Base-by-base conservation (phyloP, 2,888 invertebrate species). In the Meteorus colon region DNA sequence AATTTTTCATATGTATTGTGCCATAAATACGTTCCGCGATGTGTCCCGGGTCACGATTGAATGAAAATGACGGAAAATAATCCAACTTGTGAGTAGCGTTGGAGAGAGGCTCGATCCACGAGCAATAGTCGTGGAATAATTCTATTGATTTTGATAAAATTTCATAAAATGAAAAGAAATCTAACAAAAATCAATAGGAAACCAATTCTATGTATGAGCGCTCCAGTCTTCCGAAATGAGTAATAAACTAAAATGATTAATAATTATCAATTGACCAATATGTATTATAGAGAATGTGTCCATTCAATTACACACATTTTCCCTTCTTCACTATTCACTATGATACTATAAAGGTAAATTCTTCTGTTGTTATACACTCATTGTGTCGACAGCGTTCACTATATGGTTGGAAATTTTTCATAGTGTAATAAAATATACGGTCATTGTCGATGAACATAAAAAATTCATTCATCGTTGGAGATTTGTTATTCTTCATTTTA, bases 341-440 rank as follows among this genome's bases (percentile, higher is more conserved):
- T 76, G 75, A 71, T 66, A 70, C 41, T 55, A 19, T 19, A 55
- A 8, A 8, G 19, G 55, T 19, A 55, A 74, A 76, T 76, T 55
- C 16, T 45, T 51, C 37, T 16, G 24, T 12, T 51, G 51, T 51
- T 69, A n/a, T 27, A 41, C 41, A 74, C 27, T 77, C 48, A 60
- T 27, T 63, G 24, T 70, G 73, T 77, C 63, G 79, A 78, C 77
- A 78, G 77, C 74, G 77, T 79, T 82, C 79, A 55, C 78, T 81
- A 83, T 80, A 84, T 84, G 81, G 81, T 84, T 81, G 83, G 86
- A 80, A 84, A 83, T 82, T 84, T 83, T 19, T 55, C 1, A 83
- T 83, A 83, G 83, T 79, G 86, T 88, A 86, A 85, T 88, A 88
- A 88, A 89, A 88, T 88, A 88, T 55, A 55, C 85, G 84, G 83